Conservation (phyloP, 2,797 vertebrate species). For the Scleropages formosus region DNA sequence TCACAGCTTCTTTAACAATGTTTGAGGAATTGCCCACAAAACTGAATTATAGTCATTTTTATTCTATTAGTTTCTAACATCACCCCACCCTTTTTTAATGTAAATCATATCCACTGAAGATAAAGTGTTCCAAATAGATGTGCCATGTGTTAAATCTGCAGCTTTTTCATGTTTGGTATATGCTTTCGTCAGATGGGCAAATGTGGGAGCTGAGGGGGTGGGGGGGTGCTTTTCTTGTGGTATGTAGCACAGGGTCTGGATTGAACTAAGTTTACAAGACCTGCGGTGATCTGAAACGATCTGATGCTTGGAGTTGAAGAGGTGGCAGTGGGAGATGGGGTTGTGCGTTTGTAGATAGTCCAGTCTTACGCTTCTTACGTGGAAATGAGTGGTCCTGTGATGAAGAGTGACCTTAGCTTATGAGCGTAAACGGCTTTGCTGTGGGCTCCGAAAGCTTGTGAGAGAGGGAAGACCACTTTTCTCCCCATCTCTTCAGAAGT, state of each 20-base stretch:
- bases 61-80: neutral
- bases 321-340: neutral
- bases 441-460: no score
- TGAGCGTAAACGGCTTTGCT: neutral
- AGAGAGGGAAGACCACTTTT: neutral
- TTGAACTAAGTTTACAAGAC: conserved; percentile 25
- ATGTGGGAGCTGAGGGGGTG: neutral
- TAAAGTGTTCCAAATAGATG: neutral
- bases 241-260: conserved; percentile 17
- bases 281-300: conserved; percentile 8
- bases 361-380: conserved; percentile 7
- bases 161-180: conserved; percentile 1
- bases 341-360: neutral
- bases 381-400: neutral
- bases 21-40: neutral
- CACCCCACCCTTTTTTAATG: neutral
- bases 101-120: conserved; percentile 9
- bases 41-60: neutral
- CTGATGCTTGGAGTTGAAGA: conserved; percentile 14
- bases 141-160: conserved; percentile 17
- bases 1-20: conserved; percentile 6
- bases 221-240: neutral
- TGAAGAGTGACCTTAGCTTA: neutral
- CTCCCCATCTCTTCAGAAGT: neutral
- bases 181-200: neutral